phyloP scores from a whole-genome alignment of 1,140 invertebrate genomes.

The Trypoxylus dichotomus region DNA sequence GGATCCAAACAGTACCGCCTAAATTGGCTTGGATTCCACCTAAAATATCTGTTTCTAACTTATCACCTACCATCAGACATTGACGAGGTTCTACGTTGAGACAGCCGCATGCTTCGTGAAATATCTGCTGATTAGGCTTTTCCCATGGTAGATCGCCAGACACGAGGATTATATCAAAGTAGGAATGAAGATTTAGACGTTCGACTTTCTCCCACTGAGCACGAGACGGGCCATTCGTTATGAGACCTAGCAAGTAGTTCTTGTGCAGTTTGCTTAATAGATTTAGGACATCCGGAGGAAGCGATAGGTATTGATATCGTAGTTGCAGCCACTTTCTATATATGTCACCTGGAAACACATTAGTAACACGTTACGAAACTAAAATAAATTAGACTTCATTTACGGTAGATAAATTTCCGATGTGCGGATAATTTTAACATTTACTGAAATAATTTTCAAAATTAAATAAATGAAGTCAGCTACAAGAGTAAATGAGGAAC shows the following conservation, averaged over 20 bases:
- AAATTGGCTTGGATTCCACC: constrained; percentile 76
- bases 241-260: constrained; percentile 70
- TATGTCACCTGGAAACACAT: constrained; percentile 60
- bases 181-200: constrained; percentile 65
- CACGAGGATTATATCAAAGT: constrained; percentile 78
- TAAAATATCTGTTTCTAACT: constrained; percentile 81
- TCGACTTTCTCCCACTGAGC: constrained; percentile 86
- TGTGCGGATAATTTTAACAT: too few relatives aligned
- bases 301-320: constrained; percentile 71
- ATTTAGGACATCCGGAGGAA: constrained; percentile 65
- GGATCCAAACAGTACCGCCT: constrained; percentile 78
- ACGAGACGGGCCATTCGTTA: constrained; percentile 81
- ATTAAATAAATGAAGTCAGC: too few relatives aligned
- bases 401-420: too few relatives aligned
- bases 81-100: constrained; percentile 69
- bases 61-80: constrained; percentile 86
- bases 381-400: not conserved
- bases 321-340: constrained; percentile 75
- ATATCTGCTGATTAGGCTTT: constrained; percentile 79
- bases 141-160: constrained; percentile 82
- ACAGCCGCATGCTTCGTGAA: constrained; percentile 72
- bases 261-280: constrained; percentile 68
- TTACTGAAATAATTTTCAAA: too few relatives aligned
- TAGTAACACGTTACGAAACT: not conserved
- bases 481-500: too few relatives aligned